Evolutionary conservation across 2,797 vertebrate genomes (phyloP).

Genomic region (Enteromius unitaeniatus): DNA sequence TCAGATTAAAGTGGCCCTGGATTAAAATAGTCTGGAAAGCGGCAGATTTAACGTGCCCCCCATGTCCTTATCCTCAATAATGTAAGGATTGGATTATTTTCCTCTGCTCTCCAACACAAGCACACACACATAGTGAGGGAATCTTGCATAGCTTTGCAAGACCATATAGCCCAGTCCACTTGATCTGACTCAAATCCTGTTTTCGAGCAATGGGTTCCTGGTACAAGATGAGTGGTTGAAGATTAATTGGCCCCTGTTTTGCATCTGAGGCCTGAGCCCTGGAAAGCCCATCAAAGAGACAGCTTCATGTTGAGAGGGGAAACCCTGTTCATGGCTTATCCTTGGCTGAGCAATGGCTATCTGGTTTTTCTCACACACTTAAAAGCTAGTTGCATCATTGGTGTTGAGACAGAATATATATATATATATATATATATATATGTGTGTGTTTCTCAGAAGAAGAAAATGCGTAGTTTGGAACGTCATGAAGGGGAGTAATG

Average conservation of each 20-base stretch:
- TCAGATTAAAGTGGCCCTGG: conserved; percentile 63
- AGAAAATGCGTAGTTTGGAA: background rate
- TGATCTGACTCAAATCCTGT: conserved; percentile 34
- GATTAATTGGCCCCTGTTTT: conserved; percentile 64
- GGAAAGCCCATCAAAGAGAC: conserved; percentile 51
- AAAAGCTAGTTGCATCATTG: background rate
- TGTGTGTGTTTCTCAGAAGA: background rate
- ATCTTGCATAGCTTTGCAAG: background rate
- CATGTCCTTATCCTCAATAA: conserved; percentile 21
- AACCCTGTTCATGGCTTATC: conserved; percentile 27
- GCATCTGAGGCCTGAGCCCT: conserved; percentile 45
- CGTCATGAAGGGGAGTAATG: background rate
- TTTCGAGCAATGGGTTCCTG: conserved; percentile 27
- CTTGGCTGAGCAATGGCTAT: conserved; percentile 19
- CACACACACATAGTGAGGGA: conserved; percentile 3
- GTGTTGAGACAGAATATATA: background rate
- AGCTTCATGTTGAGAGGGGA: conserved; percentile 53
- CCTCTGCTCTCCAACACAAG: conserved; percentile 12
- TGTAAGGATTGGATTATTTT: conserved; percentile 14
- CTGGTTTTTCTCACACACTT: conserved; percentile 20
- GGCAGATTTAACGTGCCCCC: conserved; percentile 43
- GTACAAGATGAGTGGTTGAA: conserved; percentile 47
- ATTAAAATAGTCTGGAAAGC: conserved; percentile 63
- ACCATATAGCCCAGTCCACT: conserved; percentile 1
- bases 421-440: background rate